Percentiles rank a stretch among this genome's conserved stretches.
phyloP scores from a whole-genome alignment of 2,113 vertebrate genomes.

The Thymallus thymallus region DNA sequence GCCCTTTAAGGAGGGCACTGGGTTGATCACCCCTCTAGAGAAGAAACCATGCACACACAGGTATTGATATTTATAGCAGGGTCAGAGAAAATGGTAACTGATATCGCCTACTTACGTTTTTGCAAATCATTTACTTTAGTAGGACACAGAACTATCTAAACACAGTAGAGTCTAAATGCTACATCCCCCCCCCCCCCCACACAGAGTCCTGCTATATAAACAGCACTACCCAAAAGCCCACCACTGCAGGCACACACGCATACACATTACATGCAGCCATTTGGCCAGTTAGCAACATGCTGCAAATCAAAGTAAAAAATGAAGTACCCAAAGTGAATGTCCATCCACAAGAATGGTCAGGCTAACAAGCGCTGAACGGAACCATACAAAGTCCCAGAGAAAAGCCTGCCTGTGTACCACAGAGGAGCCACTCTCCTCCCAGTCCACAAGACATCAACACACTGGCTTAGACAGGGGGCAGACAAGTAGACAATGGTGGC shows the following conservation, averaged over 20 bases:
- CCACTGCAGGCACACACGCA: constrained; percentile 9
- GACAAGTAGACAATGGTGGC: too few species aligned
- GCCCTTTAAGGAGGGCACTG: constrained; percentile 80
- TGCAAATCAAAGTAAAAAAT: constrained; percentile 27
- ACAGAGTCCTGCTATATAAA: neutral
- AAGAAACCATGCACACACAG: constrained; percentile 16
- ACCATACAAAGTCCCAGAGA: neutral
- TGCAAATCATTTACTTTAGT: neutral
- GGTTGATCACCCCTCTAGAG: constrained; percentile 91
- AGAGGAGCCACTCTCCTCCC: neutral
- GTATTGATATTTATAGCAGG: constrained; percentile 1
- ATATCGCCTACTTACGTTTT: neutral
- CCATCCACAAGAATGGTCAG: neutral
- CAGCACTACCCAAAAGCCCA: neutral
- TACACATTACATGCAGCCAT: constrained; percentile 15
- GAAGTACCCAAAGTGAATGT: neutral
- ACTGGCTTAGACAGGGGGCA: neutral
- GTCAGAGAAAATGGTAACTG: neutral
- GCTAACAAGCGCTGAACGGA: too few species aligned
- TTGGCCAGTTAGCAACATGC: constrained; percentile 26
- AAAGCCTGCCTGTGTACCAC: neutral
- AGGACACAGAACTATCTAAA: neutral
- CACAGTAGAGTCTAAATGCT: neutral
- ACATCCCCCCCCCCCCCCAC: neutral
- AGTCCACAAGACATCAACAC: constrained; percentile 1